Percentiles rank a stretch among this genome's conserved stretches.
Conservation (phyloP, 1,140 invertebrate species). For the Goniozus legneri region DNA sequence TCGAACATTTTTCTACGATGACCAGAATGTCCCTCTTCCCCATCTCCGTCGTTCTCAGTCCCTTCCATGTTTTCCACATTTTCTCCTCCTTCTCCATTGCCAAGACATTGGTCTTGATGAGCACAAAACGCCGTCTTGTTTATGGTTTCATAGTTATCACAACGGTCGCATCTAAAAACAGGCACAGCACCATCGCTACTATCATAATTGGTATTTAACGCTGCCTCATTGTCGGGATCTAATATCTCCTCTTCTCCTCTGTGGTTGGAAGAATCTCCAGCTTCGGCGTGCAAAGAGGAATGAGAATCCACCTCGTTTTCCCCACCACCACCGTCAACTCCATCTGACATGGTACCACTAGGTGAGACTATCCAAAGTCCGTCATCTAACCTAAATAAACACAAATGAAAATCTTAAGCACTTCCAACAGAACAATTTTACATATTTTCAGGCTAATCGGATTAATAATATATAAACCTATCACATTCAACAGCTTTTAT, state of each 20-base stretch:
- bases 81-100: constrained; percentile 42
- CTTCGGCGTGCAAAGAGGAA: constrained; percentile 45
- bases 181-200: constrained; percentile 56
- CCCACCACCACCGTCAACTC: constrained; percentile 48
- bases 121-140: constrained; percentile 59
- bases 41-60: constrained; percentile 45
- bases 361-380: constrained; percentile 36
- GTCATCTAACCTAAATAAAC: constrained; percentile 39
- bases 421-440: too few relatives aligned
- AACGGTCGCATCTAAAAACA: constrained; percentile 62
- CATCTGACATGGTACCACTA: constrained; percentile 51
- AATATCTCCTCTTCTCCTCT: constrained; percentile 47
- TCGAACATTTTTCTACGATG: constrained; percentile 77
- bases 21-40: constrained; percentile 53
- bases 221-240: constrained; percentile 50
- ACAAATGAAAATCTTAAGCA: constrained; percentile 9
- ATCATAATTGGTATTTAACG: constrained; percentile 63
- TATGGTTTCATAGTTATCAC: constrained; percentile 66
- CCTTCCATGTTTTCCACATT: constrained; percentile 42
- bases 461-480: too few relatives aligned
- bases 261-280: constrained; percentile 43
- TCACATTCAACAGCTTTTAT: too few relatives aligned
- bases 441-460: too few relatives aligned
- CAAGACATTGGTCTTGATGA: constrained; percentile 61
- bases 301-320: constrained; percentile 55